A percentile compares a stretch with the other conserved stretches of the same genome.
These are phyloP conservation scores for Bursaphelenchus okinawaensis DNA, from an alignment of 2,888 invertebrate genomes.

Conservation along the genomic window DNA sequence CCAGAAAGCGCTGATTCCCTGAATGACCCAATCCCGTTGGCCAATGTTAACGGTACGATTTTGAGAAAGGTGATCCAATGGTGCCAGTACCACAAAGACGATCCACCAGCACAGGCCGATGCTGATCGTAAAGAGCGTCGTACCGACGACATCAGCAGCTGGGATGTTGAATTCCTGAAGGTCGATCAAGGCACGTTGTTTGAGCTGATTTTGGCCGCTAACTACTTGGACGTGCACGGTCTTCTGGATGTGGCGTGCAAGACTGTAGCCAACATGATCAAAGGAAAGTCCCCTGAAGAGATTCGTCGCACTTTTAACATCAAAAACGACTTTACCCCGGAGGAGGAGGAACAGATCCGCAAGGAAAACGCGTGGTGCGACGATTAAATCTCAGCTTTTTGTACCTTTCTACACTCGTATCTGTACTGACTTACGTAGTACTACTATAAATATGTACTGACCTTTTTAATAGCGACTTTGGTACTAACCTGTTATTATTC, in stretches of 20 bases:
- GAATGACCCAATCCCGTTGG: constrained; percentile 81
- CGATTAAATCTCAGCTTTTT: no score
- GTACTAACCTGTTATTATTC: no score
- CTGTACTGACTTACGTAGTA: no score
- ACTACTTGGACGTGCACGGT: constrained; percentile 61
- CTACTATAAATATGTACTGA: no score
- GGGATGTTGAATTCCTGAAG: constrained; percentile 98
- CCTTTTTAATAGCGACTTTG: no score
- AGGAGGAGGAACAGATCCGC: constrained; percentile 77
- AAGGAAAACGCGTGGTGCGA: constrained; percentile 55
- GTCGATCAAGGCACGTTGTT: constrained; percentile 94
- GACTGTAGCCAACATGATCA: constrained; percentile 65
- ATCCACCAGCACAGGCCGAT: constrained; percentile 67
- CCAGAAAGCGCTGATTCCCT: constrained; percentile 58
- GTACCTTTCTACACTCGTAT: no score
- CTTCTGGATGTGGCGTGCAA: constrained; percentile 95
- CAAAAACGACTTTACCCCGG: constrained; percentile 67
- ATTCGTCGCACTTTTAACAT: constrained; percentile 64
- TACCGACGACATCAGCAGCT: constrained; percentile 96
- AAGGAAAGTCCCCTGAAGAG: constrained; percentile 64
- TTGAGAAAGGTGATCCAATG: constrained; percentile 72
- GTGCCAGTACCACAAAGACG: constrained; percentile 67
- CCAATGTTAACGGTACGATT: constrained; percentile 94
- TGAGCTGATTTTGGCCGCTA: constrained; percentile 75
- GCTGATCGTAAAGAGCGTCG: constrained; percentile 64